Evolutionary conservation across 2,797 vertebrate species (phyloP), one percentile per base, ranked within the genome.

Genomic region (Melopsittacus undulatus): DNA sequence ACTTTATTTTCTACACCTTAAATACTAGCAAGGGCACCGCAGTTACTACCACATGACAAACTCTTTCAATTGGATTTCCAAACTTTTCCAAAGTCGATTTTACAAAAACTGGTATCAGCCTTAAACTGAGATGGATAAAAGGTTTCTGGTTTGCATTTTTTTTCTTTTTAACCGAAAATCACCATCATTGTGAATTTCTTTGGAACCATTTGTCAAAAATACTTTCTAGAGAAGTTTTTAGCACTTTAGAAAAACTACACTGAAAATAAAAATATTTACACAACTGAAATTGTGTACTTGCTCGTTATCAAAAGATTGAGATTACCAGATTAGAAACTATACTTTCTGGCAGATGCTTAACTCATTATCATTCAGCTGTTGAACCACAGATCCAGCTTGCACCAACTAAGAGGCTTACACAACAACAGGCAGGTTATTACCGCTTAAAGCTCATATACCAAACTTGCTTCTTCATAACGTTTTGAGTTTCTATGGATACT

Each of bases 371-470:
- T 77, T 91, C 77, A 90, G 66, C 52, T 81, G 57, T 8, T 76
- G 63, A 92, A 84, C 34, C 75, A 70, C 36, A 87, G 64, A 79
- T 83, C 46, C 90, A 91, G 75, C 64, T 46, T 83, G 17, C 51
- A 92, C 48, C 90, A 94, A 72, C 36, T 46, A 90, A 94, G 56
- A 95, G 68, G 77, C 90, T 93, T 94, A 93, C 14, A 11, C 19
- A 89, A 91, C 74, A 87, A 88, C 26, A 72, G 45, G 22, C 75
- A 95, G 84, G 92, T 92, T 93, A 72, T 68, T 87, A 61, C 34
- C 36, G 49, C 57, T 87, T 69, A 85, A 74, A 80, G 29, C 40
- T 93, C 83, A 67, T 4, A 36, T 1, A 81, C 42, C 7, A 2
- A 67, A 76, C 72, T 52, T 87, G 48, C 32, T 61, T 48, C 48